Base-by-base conservation (phyloP, 1,140 invertebrate genomes). In the Drosophila kepulauana region DNA sequence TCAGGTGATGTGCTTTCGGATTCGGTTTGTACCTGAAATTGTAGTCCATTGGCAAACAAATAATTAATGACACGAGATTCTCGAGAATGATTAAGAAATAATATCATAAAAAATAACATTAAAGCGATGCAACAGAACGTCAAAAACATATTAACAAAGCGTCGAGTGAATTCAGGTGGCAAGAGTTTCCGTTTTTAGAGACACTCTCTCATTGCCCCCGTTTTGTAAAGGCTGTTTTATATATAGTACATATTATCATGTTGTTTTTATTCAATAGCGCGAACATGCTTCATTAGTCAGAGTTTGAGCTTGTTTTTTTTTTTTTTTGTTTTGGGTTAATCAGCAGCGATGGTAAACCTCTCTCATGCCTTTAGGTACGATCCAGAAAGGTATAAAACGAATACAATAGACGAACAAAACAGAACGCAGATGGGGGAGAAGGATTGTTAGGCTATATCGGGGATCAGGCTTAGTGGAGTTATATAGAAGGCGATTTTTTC, bases 1-100 rank as follows among this genome's bases (percentile, higher is more conserved):
- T 95, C 95, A 46, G 95, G 95, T 28, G 95, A 95, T 51, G 95
- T 95, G 33, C 95, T 95, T 57, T 94, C 96, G 11, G 96, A 96
- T 68, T 96, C 96, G 91, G 96, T 95, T 95, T 96, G 93, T 69
- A 92, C 90, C 92, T 93, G 78, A 35, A 82, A 92, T 58, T 67
- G 71, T 13, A 85, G 61, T 7, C 25, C 30, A n/a, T 7, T 1
- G 28, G 5, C 28, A 43, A 15, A 16, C 38, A 8, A 35, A 1
- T 5, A 28, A 52, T 88, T 71, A 74, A 49, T 43, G 15, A 33
- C 11, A 49, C 10, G n/a, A 5, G n/a, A 57, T 25, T 25, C 33
- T 28, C 28, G 10, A 10, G 2, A 20, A 0, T 4, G 10, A 41
- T 16, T 16, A n/a, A 13, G 6, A 16, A 20, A 13, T 11, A 41